Evolutionary conservation across 1,140 invertebrate species (phyloP).

Genomic region (Radopholus similis): DNA sequence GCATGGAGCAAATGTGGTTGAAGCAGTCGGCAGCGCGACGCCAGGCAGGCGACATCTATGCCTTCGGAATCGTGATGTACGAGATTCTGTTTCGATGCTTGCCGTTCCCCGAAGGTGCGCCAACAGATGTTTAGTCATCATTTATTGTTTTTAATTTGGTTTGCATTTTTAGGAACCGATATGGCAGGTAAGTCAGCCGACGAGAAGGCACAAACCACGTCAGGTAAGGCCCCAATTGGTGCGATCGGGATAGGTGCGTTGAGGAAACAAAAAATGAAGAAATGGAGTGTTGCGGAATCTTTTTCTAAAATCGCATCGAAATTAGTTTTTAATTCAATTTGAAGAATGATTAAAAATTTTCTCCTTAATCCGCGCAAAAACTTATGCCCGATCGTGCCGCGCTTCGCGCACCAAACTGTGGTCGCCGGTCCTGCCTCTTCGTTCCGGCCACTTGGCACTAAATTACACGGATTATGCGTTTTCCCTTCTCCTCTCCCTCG

Average conservation of each 20-base stretch:
- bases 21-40: conserved; percentile 48
- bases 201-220: not conserved
- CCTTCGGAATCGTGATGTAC: conserved; percentile 59
- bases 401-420: not conserved
- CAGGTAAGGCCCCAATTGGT: too few species aligned
- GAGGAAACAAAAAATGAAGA: too few species aligned
- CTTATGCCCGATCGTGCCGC: too few species aligned
- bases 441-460: not conserved
- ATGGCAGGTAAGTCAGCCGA: conserved; percentile 15
- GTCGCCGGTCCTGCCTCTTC: too few species aligned
- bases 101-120: conserved; percentile 53
- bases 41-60: conserved; percentile 55
- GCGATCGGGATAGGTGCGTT: too few species aligned
- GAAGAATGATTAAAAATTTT: too few species aligned
- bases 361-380: too few species aligned
- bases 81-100: conserved; percentile 54
- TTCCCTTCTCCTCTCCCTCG: not conserved
- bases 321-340: conserved; percentile 12
- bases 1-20: conserved; percentile 46
- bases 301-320: too few species aligned
- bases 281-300: too few species aligned
- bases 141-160: too few species aligned
- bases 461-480: not conserved
- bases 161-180: too few species aligned
- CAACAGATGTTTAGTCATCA: too few species aligned